Base-by-base conservation (phyloP, 2,888 invertebrate genomes). In the Lamproptera curius region DNA sequence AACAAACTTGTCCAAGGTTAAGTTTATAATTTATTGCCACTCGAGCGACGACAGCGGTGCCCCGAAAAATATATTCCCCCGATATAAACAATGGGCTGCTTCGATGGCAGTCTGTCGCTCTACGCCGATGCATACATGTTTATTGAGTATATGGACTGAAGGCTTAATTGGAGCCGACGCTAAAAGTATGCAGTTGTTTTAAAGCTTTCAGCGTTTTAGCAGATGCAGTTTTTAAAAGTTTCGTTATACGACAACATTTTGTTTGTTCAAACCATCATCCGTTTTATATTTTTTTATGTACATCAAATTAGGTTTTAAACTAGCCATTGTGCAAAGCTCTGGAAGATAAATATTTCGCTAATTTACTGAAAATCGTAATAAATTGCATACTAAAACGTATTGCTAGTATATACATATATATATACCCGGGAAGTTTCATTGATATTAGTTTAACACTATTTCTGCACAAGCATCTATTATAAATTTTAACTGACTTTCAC, bases 21-120 rank as follows among this genome's bases (percentile, higher is more conserved):
- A 77, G 74, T 73, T 81, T 73, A 76, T 82, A 80, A 86, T 86
- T 85, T 85, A 86, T 79, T 56, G 67, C 78, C 79, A 80, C 87
- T 87, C 76, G 66, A 73, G 60, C 58, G 76, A 62, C 72, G 82
- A 83, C 82, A 76, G 72, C 63, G 61, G 65, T 69, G 67, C 68
- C 65, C 65, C 62, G 57, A 71, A 81, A 59, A 58, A 76, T 74
- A 34, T 65, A 75, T 67, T 66, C 63, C 58, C 59, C 57, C 64
- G 64, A 62, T 65, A 68, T 73, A 81, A 82, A 84, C 84, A 85
- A 82, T 73, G 66, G 55, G 34, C 55, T 60, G 65, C 69, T 65
- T 66, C 54, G 54, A 57, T 63, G 57, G 52, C 36, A 40, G 44
- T 11, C 28, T 28, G 49, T 44, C 49, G 35, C 41, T 43, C 33